Conservation (phyloP, 2,888 invertebrate genomes). For the Drosophila recens region DNA sequence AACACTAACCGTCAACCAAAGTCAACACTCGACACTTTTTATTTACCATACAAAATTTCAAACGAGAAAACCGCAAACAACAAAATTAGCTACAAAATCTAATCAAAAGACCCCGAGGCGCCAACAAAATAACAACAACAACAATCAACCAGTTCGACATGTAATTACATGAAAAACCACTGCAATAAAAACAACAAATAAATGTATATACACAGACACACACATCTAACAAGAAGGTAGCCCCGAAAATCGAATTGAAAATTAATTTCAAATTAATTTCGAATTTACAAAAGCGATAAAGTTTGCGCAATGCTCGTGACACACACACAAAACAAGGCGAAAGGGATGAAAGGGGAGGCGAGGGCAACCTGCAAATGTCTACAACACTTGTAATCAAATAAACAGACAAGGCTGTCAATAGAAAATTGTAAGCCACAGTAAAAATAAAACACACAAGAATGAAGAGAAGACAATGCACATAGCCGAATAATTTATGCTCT, state of each 20-base stretch:
- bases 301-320: slow-evolving; percentile 68
- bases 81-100: slow-evolving; percentile 75
- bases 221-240: slow-evolving; percentile 35
- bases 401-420: slow-evolving; percentile 56
- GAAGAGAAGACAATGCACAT: background rate
- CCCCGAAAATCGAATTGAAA: slow-evolving; percentile 72
- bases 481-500: slow-evolving; percentile 14
- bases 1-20: slow-evolving; percentile 11
- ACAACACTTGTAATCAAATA: slow-evolving; percentile 63
- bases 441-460: slow-evolving; percentile 12
- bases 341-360: background rate
- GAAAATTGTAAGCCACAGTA: slow-evolving; percentile 35
- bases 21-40: slow-evolving; percentile 46
- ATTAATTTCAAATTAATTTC: slow-evolving; percentile 79
- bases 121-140: slow-evolving; percentile 30
- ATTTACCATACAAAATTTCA: slow-evolving; percentile 45
- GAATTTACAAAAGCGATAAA: slow-evolving; percentile 73
- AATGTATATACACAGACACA: slow-evolving; percentile 3
- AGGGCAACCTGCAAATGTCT: slow-evolving; percentile 49
- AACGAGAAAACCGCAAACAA: slow-evolving; percentile 60
- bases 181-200: slow-evolving; percentile 27
- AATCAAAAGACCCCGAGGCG: slow-evolving; percentile 76
- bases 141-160: slow-evolving; percentile 42
- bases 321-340: slow-evolving; percentile 28
- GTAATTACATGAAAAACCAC: slow-evolving; percentile 66